Evolutionary conservation across 2,888 invertebrate genomes (phyloP), one percentile per base, ranked within the genome.

Genomic region (Vandiemenella viatica): DNA sequence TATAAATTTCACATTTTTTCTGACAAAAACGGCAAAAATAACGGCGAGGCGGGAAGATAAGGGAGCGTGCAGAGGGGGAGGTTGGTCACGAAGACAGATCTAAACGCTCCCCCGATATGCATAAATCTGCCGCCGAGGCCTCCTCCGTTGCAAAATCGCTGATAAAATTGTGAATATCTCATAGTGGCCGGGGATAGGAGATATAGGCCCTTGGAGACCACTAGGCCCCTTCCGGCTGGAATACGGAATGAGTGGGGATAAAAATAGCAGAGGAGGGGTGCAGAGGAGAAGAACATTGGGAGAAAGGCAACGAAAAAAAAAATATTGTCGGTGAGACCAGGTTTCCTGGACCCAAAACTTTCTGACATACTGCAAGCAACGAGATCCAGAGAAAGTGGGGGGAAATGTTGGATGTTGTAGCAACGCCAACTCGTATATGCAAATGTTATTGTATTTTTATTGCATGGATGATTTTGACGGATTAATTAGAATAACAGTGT

Each of bases 41-140:
- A 40, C 17, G 40, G 46, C 46, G n/a, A n/a, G n/a, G 13, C n/a
- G 10, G n/a, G 13, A 32, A 32, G 32, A 32, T 32, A 32, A 3
- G 32, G 32, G 43, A 22, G n/a, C 15, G 13, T 17, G 23, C 23
- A 23, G 41, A 46, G 26, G 40, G 23, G 19, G 43, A 37, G 42
- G 26, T 37, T 18, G n/a, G 37, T 26, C 20, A 42, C 21, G 48
- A 48, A 44, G 48, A 48, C 37, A 48, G 48, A 48, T 48, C 48
- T 48, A 48, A 48, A 48, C 48, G 48, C 42, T 48, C 48, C 48
- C 48, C 21, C 43, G 48, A 48, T 48, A 48, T 48, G 48, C 48
- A 48, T 48, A 48, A 48, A 48, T 48, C 48, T 48, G 43, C 43
- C 37, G 38, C 22, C n/a, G n/a, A n/a, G n/a, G n/a, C n/a, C n/a